Percentiles rank a stretch among this genome's conserved stretches.
Conservation (phyloP, 2,113 vertebrate genomes). For the Laticauda colubrina region DNA sequence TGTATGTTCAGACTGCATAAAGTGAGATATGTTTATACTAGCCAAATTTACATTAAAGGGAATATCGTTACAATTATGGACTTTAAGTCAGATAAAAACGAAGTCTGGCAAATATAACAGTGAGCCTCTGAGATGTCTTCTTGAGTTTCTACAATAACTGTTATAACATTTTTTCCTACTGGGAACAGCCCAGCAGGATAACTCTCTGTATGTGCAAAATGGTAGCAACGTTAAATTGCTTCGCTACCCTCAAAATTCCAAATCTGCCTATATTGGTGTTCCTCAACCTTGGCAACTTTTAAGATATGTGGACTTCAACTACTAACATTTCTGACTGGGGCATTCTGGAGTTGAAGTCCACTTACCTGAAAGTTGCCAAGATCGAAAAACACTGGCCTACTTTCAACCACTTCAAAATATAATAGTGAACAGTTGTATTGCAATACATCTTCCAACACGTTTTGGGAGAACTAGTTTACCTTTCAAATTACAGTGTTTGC, state of each 20-base stretch:
- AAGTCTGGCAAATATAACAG: not conserved
- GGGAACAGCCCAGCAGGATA: not conserved
- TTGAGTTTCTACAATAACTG: not conserved
- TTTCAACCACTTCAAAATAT: not conserved
- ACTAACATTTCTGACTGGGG: not conserved
- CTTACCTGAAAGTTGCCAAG: not conserved
- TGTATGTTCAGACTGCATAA: not conserved
- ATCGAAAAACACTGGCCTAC: not conserved
- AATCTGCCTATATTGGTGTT: not conserved
- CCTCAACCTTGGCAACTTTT: not conserved
- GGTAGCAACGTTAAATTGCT: not conserved
- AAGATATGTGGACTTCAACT: not conserved
- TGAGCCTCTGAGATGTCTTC: not conserved
- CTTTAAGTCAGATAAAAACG: not conserved
- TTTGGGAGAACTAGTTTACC: not conserved
- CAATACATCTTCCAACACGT: not conserved
- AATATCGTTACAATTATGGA: not conserved
- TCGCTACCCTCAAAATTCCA: not conserved
- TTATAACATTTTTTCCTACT: not conserved
- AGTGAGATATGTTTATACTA: not conserved
- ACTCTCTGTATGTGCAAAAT: not conserved
- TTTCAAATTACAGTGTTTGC: not conserved
- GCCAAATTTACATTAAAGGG: not conserved
- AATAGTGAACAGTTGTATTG: not conserved
- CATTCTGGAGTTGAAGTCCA: not conserved